Conservation (phyloP, 2,113 vertebrate genomes). For the Triplophysa siluroides region DNA sequence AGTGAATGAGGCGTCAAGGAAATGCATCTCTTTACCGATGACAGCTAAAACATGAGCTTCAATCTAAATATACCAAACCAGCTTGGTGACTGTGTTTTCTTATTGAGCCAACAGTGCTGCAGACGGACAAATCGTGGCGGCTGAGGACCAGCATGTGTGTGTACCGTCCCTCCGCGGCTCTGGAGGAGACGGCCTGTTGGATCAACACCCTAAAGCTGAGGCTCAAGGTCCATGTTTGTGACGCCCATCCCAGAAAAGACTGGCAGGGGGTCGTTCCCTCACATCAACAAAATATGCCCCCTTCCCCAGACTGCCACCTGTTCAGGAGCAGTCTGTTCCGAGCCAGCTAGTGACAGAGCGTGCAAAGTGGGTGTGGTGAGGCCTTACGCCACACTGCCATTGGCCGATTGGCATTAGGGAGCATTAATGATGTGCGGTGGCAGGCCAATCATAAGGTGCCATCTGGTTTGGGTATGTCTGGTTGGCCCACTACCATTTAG, state of each 20-base stretch:
- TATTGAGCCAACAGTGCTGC: slow-evolving; percentile 5
- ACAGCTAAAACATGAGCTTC: slow-evolving; percentile 10
- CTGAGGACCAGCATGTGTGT: slow-evolving; percentile 31
- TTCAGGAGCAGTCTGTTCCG: slow-evolving; percentile 57
- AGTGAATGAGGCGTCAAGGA: slow-evolving; percentile 19
- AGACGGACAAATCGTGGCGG: slow-evolving; percentile 12
- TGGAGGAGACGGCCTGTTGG: slow-evolving; percentile 59
- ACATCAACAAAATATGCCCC: slow-evolving; percentile 56
- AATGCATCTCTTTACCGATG: neutral
- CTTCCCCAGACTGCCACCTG: slow-evolving; percentile 67
- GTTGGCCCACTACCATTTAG: slow-evolving; percentile 76
- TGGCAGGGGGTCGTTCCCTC: slow-evolving; percentile 60
- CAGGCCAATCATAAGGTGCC: slow-evolving; percentile 75
- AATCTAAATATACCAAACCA: slow-evolving; percentile 43
- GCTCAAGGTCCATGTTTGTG: slow-evolving; percentile 53
- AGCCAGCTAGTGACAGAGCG: slow-evolving; percentile 63
- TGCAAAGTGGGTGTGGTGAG: slow-evolving; percentile 67
- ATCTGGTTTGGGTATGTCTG: slow-evolving; percentile 69
- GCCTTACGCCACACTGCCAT: slow-evolving; percentile 65
- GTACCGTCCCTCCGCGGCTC: slow-evolving; percentile 53
- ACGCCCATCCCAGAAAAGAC: slow-evolving; percentile 54
- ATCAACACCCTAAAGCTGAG: slow-evolving; percentile 66
- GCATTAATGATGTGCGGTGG: slow-evolving; percentile 60
- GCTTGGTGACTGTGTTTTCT: slow-evolving; percentile 13
- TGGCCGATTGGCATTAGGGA: slow-evolving; percentile 68